These are phyloP conservation scores for Drosophila rellima DNA, from an alignment of 2,888 invertebrate genomes.

Conservation along the genomic window DNA sequence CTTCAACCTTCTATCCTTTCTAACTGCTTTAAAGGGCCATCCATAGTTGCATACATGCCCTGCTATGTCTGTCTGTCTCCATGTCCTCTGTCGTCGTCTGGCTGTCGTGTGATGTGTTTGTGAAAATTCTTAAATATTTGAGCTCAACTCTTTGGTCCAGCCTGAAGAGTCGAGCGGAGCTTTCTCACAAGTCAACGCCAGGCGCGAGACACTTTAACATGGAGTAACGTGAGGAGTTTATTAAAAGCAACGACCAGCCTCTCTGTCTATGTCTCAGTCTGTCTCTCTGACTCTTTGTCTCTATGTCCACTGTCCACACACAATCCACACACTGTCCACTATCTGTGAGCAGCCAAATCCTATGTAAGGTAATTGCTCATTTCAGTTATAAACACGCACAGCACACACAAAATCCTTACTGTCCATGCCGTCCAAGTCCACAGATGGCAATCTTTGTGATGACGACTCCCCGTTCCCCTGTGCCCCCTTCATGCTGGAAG, in stretches of 20 bases:
- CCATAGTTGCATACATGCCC: conserved; percentile 40
- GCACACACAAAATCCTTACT: conserved; percentile 34
- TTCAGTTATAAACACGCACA: conserved; percentile 79
- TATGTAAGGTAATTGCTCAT: conserved; percentile 78
- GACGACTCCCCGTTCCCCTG: conserved; percentile 43
- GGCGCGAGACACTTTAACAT: conserved; percentile 69
- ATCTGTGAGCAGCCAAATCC: conserved; percentile 50
- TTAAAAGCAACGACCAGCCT: conserved; percentile 62
- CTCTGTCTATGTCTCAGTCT: not conserved
- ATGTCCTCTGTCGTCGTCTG: conserved; percentile 8
- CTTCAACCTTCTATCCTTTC: conserved; percentile 4
- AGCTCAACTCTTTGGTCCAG: conserved; percentile 31
- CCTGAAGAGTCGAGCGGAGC: conserved; percentile 22
- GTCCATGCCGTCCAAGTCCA: conserved; percentile 27
- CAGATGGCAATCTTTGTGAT: conserved; percentile 71
- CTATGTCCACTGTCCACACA: not conserved
- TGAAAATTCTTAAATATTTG: conserved; percentile 75
- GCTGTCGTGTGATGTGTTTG: conserved; percentile 75
- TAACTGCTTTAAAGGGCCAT: conserved; percentile 49
- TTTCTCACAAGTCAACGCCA: conserved; percentile 78
- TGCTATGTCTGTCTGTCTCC: conserved; percentile 5
- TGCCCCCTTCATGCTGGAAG: conserved; percentile 25
- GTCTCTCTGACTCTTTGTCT: not conserved
- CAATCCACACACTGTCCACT: not conserved
- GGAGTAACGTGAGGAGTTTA: conserved; percentile 73